Percentiles rank a stretch among this genome's conserved stretches.
These are phyloP conservation scores for Aleiodes testaceus DNA, from an alignment of 2,888 invertebrate genomes.

Conservation along the genomic window DNA sequence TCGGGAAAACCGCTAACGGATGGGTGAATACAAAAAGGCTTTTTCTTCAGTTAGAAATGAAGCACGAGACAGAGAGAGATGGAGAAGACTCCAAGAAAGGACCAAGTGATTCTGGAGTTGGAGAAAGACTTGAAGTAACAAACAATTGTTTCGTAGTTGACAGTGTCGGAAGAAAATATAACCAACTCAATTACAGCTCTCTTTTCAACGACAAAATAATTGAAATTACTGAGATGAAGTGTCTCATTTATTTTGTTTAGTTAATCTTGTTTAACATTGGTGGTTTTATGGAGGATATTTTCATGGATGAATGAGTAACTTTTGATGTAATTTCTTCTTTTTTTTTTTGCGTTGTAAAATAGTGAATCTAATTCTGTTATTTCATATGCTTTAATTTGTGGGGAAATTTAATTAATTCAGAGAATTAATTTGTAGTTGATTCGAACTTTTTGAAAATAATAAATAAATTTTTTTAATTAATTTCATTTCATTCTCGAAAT, in stretches of 20 bases:
- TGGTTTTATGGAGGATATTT: constrained; percentile 17
- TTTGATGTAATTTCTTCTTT: no score
- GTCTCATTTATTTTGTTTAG: constrained; percentile 38
- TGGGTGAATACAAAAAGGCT: constrained; percentile 41
- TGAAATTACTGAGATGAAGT: constrained; percentile 66
- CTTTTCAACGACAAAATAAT: constrained; percentile 67
- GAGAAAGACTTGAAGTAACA: constrained; percentile 35
- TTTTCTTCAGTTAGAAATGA: constrained; percentile 17
- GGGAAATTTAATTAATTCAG: no score
- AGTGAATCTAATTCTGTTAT: no score
- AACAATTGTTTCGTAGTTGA: constrained; percentile 55
- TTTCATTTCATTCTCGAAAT: no score
- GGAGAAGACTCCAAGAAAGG: background rate
- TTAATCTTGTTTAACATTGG: background rate
- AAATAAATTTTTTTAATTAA: no score
- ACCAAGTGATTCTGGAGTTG: constrained; percentile 35
- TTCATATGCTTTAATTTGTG: no score
- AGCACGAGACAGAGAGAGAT: constrained; percentile 1
- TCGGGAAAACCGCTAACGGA: constrained; percentile 40
- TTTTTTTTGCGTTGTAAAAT: no score
- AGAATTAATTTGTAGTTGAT: no score
- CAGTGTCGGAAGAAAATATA: constrained; percentile 53
- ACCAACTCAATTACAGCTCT: constrained; percentile 65
- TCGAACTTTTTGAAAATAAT: no score
- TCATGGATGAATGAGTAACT: background rate